These are phyloP conservation scores for Fratercula arctica DNA, from an alignment of 2,797 vertebrate species.

Conservation along the genomic window DNA sequence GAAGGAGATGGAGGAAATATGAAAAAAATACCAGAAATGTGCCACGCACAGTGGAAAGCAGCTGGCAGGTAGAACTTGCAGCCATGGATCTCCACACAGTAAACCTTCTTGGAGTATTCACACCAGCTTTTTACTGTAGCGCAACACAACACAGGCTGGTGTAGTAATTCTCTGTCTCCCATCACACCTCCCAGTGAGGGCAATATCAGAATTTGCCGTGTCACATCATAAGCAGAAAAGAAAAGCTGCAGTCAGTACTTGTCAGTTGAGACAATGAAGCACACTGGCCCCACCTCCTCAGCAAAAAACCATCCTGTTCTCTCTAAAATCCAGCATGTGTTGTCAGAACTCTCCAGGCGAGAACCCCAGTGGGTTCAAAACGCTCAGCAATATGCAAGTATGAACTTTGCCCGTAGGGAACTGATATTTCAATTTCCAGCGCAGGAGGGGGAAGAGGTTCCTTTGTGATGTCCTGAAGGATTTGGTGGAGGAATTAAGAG, in stretches of 20 bases:
- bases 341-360: conserved; percentile 14
- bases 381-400: conserved; percentile 9
- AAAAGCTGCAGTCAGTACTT: conserved; percentile 49
- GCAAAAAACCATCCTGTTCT: not conserved
- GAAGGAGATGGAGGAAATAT: not conserved
- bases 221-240: not conserved
- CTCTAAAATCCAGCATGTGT: conserved; percentile 1
- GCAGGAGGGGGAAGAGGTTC: not conserved
- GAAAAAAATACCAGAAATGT: not conserved
- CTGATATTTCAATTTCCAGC: not conserved
- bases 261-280: conserved; percentile 37
- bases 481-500: not conserved
- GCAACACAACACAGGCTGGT: not conserved
- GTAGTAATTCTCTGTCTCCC: conserved; percentile 15
- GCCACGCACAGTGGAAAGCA: not conserved
- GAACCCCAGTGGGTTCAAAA: conserved; percentile 14
- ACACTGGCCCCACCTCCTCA: not conserved
- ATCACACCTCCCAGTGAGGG: not conserved
- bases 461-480: not conserved
- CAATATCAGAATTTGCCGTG: not conserved
- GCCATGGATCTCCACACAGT: conserved; percentile 13
- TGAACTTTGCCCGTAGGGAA: not conserved
- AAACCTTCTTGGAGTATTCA: conserved; percentile 7
- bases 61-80: conserved; percentile 38
- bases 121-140: not conserved